Evolutionary conservation across 2,113 vertebrate genomes (phyloP).

Genomic region (Hemiscyllium ocellatum): DNA sequence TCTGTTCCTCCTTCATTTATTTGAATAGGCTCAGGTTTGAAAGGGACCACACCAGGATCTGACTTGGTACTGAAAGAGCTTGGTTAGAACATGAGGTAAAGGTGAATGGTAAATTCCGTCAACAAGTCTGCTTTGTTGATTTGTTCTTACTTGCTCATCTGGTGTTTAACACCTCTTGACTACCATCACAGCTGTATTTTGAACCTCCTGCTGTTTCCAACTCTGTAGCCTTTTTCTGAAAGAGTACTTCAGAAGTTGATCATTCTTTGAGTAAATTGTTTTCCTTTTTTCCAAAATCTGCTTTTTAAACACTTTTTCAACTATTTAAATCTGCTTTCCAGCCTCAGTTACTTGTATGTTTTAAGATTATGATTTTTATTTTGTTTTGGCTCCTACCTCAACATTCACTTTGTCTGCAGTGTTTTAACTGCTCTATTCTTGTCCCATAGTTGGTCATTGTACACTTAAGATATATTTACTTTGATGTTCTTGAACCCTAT

Average conservation of each 20-base stretch:
- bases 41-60: not conserved
- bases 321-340: not conserved
- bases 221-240: not conserved
- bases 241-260: not conserved
- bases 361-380: not conserved
- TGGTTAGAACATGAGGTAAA: not conserved
- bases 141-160: not conserved
- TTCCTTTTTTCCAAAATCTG: not conserved
- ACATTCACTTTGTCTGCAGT: not conserved
- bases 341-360: not conserved
- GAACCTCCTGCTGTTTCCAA: not conserved
- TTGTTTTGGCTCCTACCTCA: too few species aligned
- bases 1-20: not conserved
- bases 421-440: not conserved
- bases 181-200: not conserved
- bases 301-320: not conserved
- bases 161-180: not conserved
- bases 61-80: not conserved
- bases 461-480: not conserved
- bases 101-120: not conserved
- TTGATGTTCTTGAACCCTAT: not conserved
- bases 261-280: not conserved
- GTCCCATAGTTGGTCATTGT: not conserved
- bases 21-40: not conserved
- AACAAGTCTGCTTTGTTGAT: not conserved